Conservation (phyloP, 2,888 invertebrate species). For the Mantis religiosa region DNA sequence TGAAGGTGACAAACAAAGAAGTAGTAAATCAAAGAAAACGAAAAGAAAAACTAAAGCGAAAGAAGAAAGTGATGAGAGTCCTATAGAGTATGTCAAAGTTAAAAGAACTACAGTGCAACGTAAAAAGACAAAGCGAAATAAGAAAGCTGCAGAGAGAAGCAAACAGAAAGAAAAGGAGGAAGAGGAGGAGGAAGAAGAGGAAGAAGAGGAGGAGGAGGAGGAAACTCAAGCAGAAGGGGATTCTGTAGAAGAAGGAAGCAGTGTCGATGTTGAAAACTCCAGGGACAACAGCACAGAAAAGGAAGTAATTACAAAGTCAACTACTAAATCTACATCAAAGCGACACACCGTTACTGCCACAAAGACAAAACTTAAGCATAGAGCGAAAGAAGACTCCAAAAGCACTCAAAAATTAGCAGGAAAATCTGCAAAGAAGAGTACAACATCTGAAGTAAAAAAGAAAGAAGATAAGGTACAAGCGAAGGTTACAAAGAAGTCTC, state of each 20-base stretch:
- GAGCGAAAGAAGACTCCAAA: neutral
- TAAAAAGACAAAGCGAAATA: slow-evolving; percentile 16
- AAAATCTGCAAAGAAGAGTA: neutral
- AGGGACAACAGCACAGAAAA: neutral
- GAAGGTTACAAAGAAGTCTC: neutral
- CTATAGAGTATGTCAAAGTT: slow-evolving; percentile 9
- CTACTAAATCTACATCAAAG: neutral
- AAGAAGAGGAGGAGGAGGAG: neutral
- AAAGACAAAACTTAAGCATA: neutral
- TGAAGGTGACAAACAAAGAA: neutral
- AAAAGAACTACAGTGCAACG: slow-evolving; percentile 17
- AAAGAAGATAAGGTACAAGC: neutral
- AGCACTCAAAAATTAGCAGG: neutral
- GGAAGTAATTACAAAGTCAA: neutral
- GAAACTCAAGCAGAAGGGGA: neutral
- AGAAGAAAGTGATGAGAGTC: slow-evolving; percentile 13
- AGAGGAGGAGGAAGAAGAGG: slow-evolving; percentile 13
- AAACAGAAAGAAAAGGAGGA: neutral
- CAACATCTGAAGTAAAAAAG: neutral
- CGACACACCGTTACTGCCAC: neutral
- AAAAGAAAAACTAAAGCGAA: slow-evolving; percentile 6
- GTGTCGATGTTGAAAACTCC: neutral
- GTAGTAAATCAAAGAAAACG: slow-evolving; percentile 9
- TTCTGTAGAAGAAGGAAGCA: neutral
- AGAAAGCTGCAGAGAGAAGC: slow-evolving; percentile 2